Conservation (phyloP, 2,113 vertebrate species). For the Pluvianellus socialis region DNA sequence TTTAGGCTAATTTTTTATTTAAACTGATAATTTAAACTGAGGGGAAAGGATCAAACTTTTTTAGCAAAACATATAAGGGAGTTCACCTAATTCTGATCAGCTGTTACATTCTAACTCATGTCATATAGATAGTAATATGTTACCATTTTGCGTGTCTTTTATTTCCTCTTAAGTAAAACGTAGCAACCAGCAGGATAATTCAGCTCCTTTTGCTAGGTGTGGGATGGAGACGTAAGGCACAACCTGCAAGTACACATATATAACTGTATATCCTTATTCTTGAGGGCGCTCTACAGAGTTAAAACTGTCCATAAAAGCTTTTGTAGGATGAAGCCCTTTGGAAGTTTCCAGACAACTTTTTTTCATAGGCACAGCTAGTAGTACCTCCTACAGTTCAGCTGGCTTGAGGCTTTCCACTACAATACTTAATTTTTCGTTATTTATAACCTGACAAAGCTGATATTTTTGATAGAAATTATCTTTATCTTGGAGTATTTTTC, state of each 20-base stretch:
- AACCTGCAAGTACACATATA: not conserved
- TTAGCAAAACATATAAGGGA: not conserved
- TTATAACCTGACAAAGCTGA: not conserved
- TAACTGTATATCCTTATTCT: not conserved
- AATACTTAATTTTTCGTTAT: not conserved
- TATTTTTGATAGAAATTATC: not conserved
- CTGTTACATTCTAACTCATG: not conserved
- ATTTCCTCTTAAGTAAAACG: not conserved
- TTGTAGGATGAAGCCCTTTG: not conserved
- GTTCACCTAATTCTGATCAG: not conserved
- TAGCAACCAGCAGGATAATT: not conserved
- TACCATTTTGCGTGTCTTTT: not conserved
- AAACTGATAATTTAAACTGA: not conserved
- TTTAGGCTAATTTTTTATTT: not conserved
- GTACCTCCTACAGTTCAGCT: not conserved
- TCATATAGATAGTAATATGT: not conserved
- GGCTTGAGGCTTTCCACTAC: not conserved
- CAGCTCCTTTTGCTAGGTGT: not conserved
- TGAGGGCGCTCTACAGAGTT: not conserved
- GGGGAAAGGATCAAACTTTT: accelerated
- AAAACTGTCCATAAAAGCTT: not conserved
- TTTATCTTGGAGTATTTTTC: not conserved
- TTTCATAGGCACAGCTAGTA: not conserved
- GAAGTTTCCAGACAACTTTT: accelerated
- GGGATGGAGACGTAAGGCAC: not conserved